Base-by-base conservation (phyloP, 2,888 invertebrate species). In the Drosophila histrio region DNA sequence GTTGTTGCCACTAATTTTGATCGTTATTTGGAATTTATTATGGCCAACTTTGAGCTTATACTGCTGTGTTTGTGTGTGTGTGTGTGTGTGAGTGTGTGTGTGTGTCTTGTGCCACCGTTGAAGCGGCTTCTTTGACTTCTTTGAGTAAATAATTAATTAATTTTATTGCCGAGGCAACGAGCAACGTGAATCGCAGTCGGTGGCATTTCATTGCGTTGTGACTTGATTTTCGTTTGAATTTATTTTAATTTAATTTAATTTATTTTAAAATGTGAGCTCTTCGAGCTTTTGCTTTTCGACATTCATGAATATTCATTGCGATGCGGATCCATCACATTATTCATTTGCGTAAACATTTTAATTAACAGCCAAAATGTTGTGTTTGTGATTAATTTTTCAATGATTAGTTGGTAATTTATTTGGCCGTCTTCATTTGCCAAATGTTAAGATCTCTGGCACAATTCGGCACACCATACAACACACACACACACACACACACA, bases 261-360 rank as follows among this genome's bases (percentile, higher is more conserved):
- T 74, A 78, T 73, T 73, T 77, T 52, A 77, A 69, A 71, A 36
- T 59, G 57, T 58, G 41, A 47, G 8, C 46, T 26, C 38, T 21
- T 36, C 34, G 28, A 17, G 61, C n/a, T 44, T 8, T 9, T 13
- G 15, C 13, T 44, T 24, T 53, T 13, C 1, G 9, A 7, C 41
- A 24, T 26, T 64, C 70, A 85, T 88, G 70, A 65, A 85, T 83
- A 85, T 88, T 88, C 84, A 82, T 74, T 67, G 80, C 63, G 71
- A 50, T 30, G 32, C 50, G 28, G n/a, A 66, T 56, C 47, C 44
- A 50, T 43, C 69, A 38, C 62, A 54, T 64, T 74, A 69, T 68
- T 78, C 70, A 78, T 79, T 72, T 81, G 66, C 76, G 69, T 88
- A 86, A 84, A 88, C 88, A 84, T 88, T 87, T 86, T 83, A 79